Evolutionary conservation across 2,113 vertebrate genomes (phyloP), one percentile per base, ranked within the genome.

Genomic region (Paraplagusia blochii): DNA sequence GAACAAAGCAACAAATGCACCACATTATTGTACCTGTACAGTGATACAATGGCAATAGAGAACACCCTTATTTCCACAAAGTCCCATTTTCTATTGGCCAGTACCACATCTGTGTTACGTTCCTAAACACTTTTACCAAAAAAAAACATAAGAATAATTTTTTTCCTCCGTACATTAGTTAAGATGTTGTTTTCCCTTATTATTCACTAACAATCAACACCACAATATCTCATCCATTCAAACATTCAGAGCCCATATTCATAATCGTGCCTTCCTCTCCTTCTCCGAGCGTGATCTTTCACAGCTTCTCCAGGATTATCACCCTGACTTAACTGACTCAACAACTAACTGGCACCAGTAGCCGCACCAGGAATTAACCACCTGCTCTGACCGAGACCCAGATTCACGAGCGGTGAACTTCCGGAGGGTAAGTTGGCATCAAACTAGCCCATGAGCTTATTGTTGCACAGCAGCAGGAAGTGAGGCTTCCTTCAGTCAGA

Each of bases 281-380:
- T 53, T 60, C 68, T 40, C 53, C 5, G 35, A 64, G 51, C 42
- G 63, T 76, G 78, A 80, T 75, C 63, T 36, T 71, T 82, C 46
- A 54, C 59, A 51, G 58, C 59, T 64, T 70, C 72, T 22, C 49
- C 52, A 44, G 67, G 85, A 80, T 88, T 86, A 88, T 66, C 74
- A 0, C 72, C 50, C 17, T 8, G 2, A 48, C 77, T 72, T 81
- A 85, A 86, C 79, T 69, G 77, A 76, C 49, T 72, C 6, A 84
- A 77, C 80, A 77, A 76, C 80, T 72, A 77, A 72, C 59, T 64
- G 80, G 58, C 79, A 77, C 78, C 74, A 58, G 29, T 68, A 84
- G 69, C 48, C 11, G 13, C 52, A 66, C 55, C n/a, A 17, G 68
- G 80, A 66, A 74, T 86, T 74, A 79, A 39, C 85, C 86, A 88